Evolutionary conservation across 2,888 invertebrate species (phyloP).

Genomic region (Ischnus inquisitorius): DNA sequence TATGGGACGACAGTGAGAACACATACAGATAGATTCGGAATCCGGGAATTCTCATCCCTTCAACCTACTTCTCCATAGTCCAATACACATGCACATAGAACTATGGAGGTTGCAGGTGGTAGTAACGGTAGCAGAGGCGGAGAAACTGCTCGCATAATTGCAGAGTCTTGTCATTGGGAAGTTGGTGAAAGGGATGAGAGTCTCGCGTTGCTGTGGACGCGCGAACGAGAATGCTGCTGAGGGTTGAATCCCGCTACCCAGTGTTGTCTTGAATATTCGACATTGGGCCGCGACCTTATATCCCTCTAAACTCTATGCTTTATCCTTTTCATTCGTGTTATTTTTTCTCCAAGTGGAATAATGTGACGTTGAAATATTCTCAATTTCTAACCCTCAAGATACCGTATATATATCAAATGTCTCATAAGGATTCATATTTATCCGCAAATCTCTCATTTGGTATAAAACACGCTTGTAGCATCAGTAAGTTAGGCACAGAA

Average conservation of each 20-base stretch:
- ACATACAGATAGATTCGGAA: conserved; percentile 30
- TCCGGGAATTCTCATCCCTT: conserved; percentile 55
- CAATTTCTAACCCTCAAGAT: neutral
- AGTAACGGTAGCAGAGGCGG: conserved; percentile 26
- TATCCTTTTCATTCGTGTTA: neutral
- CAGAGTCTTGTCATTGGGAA: conserved; percentile 81
- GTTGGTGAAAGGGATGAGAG: conserved; percentile 67
- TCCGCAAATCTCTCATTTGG: neutral
- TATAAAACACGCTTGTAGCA: neutral
- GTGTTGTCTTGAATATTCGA: conserved; percentile 15
- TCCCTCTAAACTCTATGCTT: neutral
- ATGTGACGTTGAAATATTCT: conserved; percentile 1
- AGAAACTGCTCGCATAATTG: conserved; percentile 79
- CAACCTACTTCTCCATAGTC: conserved; percentile 43
- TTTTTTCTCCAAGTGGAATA: neutral
- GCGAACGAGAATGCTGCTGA: neutral
- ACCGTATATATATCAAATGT: neutral
- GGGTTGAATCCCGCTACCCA: neutral
- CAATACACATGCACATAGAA: neutral
- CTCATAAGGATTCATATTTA: neutral
- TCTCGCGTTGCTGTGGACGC: conserved; percentile 39
- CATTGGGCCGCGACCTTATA: conserved; percentile 3
- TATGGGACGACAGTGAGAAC: conserved; percentile 19
- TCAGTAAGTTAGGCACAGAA: neutral
- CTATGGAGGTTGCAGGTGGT: conserved; percentile 41